These are phyloP conservation scores for Melipona bicolor DNA, from an alignment of 2,888 invertebrate genomes.

Conservation along the genomic window DNA sequence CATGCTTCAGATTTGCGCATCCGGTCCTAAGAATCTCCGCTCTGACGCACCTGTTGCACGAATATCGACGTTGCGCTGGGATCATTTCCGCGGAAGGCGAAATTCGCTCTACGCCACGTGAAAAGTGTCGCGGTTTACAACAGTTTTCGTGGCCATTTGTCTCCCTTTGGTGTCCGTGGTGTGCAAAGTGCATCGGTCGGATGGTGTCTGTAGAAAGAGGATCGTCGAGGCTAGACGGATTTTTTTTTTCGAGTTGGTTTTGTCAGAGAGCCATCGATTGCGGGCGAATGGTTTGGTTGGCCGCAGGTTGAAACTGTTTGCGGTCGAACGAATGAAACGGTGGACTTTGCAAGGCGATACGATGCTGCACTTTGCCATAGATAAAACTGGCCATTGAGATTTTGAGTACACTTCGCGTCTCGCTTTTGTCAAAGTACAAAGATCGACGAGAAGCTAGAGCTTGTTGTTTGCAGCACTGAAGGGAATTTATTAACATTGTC, in stretches of 20 bases:
- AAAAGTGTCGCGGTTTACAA: background rate
- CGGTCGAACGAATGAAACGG: slow-evolving; percentile 51
- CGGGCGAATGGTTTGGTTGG: slow-evolving; percentile 35
- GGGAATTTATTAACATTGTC: too few relatives aligned
- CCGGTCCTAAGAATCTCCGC: background rate
- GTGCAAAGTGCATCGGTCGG: background rate
- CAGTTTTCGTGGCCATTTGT: background rate
- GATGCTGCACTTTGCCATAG: slow-evolving; percentile 31
- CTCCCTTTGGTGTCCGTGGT: background rate
- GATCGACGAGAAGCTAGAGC: background rate
- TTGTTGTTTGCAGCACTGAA: background rate
- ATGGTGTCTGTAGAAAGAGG: background rate
- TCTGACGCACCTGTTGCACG: slow-evolving; percentile 13
- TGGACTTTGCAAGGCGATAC: slow-evolving; percentile 36
- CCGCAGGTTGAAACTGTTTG: slow-evolving; percentile 48
- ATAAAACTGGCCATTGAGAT: slow-evolving; percentile 29
- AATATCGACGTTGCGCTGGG: background rate
- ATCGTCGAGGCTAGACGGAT: background rate
- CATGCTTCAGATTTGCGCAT: background rate
- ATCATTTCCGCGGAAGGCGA: background rate
- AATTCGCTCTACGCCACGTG: background rate
- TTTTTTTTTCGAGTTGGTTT: slow-evolving; percentile 28
- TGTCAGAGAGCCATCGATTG: slow-evolving; percentile 41
- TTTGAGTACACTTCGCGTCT: slow-evolving; percentile 15
- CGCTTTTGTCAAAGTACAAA: background rate